phyloP scores from a whole-genome alignment of 2,797 vertebrate genomes.

The Sebastolobus alascanus region DNA sequence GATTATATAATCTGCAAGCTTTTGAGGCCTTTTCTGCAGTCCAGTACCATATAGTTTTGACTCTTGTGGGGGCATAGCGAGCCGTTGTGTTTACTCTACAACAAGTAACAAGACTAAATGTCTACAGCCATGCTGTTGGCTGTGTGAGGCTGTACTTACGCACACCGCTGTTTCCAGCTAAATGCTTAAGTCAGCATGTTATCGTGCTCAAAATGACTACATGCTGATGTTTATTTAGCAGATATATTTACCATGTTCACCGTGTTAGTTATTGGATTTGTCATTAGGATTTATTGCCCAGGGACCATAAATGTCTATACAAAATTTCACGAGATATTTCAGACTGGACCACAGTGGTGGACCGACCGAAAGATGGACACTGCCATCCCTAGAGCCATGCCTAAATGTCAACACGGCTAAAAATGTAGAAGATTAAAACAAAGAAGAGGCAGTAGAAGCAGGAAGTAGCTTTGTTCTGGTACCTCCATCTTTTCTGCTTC shows the following conservation, averaged over 20 bases:
- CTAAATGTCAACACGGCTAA: not conserved
- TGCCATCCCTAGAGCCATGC: not conserved
- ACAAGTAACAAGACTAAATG: not conserved
- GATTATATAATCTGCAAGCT: not conserved
- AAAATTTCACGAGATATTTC: no score
- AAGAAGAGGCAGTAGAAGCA: not conserved
- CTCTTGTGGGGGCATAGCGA: not conserved
- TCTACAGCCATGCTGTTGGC: not conserved
- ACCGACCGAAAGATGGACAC: not conserved
- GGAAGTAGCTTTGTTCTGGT: not conserved
- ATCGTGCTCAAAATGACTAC: no score
- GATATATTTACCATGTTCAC: not conserved
- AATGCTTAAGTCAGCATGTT: no score
- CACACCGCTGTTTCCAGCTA: accelerated
- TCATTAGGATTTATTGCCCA: not conserved
- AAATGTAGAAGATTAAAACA: not conserved
- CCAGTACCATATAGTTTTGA: not conserved
- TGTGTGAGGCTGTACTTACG: no score
- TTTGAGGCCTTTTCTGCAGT: not conserved
- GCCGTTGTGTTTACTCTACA: not conserved
- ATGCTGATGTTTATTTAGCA: no score
- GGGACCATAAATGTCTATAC: no score
- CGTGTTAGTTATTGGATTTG: not conserved
- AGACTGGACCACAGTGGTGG: not conserved
- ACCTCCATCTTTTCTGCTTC: not conserved